Conservation (phyloP, 2,113 vertebrate genomes). For the pig (Sus scrofa) region DNA sequence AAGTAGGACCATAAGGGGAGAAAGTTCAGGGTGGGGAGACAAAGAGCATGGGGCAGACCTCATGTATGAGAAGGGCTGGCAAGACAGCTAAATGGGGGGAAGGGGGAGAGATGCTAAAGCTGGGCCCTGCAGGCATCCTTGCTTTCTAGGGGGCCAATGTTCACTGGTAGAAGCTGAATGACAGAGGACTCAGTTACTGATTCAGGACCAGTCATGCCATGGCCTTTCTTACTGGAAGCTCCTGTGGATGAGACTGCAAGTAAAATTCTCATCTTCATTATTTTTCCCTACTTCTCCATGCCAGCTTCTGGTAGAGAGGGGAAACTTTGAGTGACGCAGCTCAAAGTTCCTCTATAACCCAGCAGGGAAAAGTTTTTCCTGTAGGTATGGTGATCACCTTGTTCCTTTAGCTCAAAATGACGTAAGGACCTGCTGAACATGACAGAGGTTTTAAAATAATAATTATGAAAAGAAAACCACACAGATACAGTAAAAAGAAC, state of each 20-base stretch:
- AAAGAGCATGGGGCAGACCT: neutral
- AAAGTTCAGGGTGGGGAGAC: neutral
- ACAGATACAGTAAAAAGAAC: no score
- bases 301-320: neutral
- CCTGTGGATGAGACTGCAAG: neutral
- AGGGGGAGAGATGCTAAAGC: no score
- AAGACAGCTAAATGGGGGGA: neutral
- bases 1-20: neutral
- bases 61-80: neutral
- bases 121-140: neutral
- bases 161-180: neutral
- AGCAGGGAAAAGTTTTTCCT: neutral
- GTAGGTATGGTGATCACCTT: neutral
- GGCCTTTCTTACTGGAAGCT: neutral
- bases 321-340: neutral
- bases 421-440: neutral
- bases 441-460: neutral
- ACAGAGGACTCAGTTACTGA: neutral
- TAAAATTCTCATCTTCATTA: neutral
- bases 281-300: neutral
- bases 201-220: no score
- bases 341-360: neutral
- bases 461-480: neutral
- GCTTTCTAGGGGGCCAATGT: neutral
- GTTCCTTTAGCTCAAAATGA: neutral